A percentile compares a stretch with the other conserved stretches of the same genome.
phyloP scores from a whole-genome alignment of 2,113 vertebrate genomes.

The Athene cunicularia region DNA sequence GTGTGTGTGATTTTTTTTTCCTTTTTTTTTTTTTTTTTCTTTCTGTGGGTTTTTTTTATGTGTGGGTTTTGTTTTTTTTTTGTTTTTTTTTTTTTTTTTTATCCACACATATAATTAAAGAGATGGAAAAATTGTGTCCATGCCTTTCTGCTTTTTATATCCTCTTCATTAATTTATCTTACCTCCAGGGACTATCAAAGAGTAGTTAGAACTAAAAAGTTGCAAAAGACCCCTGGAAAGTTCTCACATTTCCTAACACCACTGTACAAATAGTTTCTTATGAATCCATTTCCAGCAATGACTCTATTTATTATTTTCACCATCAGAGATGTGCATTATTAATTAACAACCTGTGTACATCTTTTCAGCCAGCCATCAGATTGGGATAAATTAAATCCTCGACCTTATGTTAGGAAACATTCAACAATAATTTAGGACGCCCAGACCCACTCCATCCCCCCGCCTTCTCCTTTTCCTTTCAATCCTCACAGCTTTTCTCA shows the following conservation, averaged over 20 bases:
- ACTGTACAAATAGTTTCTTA: background rate
- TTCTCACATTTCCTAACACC: background rate
- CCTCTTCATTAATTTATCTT: background rate
- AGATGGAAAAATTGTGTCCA: background rate
- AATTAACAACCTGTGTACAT: fast-evolving
- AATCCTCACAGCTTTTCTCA: background rate
- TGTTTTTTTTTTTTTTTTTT: background rate
- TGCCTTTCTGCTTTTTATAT: background rate
- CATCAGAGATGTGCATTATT: background rate
- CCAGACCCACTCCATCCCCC: background rate
- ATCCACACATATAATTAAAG: background rate
- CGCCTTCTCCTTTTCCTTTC: background rate
- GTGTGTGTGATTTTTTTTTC: too few species aligned
- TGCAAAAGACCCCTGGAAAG: background rate
- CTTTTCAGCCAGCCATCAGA: background rate
- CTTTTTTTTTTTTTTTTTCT: too few species aligned
- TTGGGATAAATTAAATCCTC: background rate
- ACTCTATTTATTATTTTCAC: background rate
- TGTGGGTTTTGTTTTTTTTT: too few species aligned
- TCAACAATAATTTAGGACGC: background rate
- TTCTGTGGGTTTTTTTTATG: too few species aligned
- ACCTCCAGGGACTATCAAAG: background rate
- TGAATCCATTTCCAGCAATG: background rate
- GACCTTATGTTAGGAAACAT: background rate
- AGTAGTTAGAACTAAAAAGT: background rate